Percentiles rank a stretch among this genome's conserved stretches.
Conservation (phyloP, 2,797 vertebrate species). For the Bovichtus variegatus region DNA sequence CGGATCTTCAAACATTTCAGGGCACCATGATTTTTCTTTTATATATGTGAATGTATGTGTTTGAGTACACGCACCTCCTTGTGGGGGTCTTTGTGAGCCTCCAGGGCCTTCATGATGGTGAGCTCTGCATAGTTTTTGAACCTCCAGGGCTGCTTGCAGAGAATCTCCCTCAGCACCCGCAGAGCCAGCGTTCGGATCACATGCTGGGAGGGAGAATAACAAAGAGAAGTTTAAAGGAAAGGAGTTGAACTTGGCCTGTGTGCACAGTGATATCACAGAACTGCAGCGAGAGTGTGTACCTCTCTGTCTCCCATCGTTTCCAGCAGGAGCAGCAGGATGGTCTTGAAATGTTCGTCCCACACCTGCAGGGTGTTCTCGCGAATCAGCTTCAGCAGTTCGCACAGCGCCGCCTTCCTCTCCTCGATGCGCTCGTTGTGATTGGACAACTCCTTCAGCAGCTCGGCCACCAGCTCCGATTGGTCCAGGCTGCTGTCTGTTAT, state of each 20-base stretch:
- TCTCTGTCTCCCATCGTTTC: slow-evolving; percentile 97
- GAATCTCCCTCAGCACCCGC: slow-evolving; percentile 95
- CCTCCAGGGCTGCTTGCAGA: slow-evolving; percentile 94
- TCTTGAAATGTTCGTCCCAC: slow-evolving; percentile 99
- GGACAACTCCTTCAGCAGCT: slow-evolving; percentile 95
- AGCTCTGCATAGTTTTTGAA: slow-evolving; percentile 99
- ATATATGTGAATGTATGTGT: background rate
- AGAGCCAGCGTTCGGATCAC: slow-evolving; percentile 95
- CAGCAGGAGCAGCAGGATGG: slow-evolving; percentile 94
- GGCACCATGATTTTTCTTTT: no score
- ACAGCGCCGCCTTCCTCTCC: slow-evolving; percentile 94
- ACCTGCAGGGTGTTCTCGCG: slow-evolving; percentile 94
- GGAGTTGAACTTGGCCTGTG: fast-evolving
- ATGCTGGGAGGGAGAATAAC: slow-evolving; percentile 82
- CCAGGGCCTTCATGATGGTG: slow-evolving; percentile 97
- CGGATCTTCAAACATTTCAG: no score
- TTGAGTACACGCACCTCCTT: slow-evolving; percentile 89
- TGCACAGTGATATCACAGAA: background rate
- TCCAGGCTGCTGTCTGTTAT: slow-evolving; percentile 90
- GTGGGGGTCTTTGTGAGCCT: slow-evolving; percentile 97
- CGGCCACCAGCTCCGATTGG: slow-evolving; percentile 95
- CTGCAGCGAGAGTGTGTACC: slow-evolving; percentile 75
- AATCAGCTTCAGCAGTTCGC: slow-evolving; percentile 94
- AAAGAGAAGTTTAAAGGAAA: slow-evolving; percentile 2
- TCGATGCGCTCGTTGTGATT: slow-evolving; percentile 97